Evolutionary conservation across 2,113 vertebrate species (phyloP).

Genomic region (Nestor notabilis): DNA sequence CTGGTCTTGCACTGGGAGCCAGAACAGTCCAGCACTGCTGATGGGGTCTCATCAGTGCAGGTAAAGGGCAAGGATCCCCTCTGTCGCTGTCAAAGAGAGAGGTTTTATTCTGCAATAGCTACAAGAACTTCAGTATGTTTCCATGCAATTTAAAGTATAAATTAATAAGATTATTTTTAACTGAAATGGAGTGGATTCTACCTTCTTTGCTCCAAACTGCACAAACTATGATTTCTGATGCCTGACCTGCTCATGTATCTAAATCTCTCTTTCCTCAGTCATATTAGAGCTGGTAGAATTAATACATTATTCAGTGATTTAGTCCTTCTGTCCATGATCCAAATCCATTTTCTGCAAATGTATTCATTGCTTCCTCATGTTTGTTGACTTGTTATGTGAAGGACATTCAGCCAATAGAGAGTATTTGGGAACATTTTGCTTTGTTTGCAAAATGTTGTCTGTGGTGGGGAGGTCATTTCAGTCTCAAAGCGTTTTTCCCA

Average conservation of each 20-base stretch:
- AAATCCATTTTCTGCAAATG: conserved; percentile 38
- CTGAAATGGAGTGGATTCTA: background rate
- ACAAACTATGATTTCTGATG: background rate
- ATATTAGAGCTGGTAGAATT: background rate
- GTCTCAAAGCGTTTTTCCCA: background rate
- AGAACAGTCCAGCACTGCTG: background rate
- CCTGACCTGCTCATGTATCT: background rate
- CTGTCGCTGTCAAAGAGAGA: background rate
- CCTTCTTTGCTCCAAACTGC: background rate
- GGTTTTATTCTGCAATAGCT: background rate
- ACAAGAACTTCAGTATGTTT: background rate
- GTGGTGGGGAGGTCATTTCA: background rate
- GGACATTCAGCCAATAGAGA: background rate
- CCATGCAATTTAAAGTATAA: background rate
- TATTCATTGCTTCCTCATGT: conserved; percentile 12
- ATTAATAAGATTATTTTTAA: conserved; percentile 14
- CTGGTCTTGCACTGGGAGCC: background rate
- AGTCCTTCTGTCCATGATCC: background rate
- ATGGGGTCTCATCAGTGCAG: background rate
- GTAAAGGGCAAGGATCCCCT: background rate
- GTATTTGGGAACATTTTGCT: background rate
- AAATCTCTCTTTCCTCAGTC: background rate
- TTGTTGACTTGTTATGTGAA: conserved; percentile 48
- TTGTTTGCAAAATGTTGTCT: background rate
- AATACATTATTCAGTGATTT: conserved; percentile 51